These are phyloP conservation scores for Leptinotarsa peninsularis DNA, from an alignment of 2,888 invertebrate genomes.

Conservation along the genomic window DNA sequence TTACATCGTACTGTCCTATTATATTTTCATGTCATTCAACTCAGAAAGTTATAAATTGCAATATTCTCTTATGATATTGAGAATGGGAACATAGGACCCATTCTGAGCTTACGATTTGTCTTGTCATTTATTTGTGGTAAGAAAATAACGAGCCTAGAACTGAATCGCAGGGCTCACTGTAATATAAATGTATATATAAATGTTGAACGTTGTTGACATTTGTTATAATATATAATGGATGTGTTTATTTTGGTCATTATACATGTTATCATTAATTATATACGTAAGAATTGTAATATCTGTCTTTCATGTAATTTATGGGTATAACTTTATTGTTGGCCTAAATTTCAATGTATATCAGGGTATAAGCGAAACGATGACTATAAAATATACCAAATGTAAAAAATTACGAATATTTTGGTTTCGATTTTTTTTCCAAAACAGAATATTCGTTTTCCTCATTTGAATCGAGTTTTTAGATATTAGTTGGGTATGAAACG, in stretches of 20 bases:
- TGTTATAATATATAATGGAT: constrained; percentile 19
- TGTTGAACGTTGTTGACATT: constrained; percentile 25
- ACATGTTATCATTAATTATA: neutral
- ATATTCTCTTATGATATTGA: too few relatives aligned
- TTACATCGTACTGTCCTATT: too few relatives aligned
- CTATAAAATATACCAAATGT: constrained; percentile 17
- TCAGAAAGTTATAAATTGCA: too few relatives aligned
- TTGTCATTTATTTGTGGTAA: constrained; percentile 9
- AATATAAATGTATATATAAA: constrained; percentile 16
- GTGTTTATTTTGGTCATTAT: constrained; percentile 10
- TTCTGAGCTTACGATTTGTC: neutral
- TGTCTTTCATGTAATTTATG: neutral
- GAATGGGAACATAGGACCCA: neutral
- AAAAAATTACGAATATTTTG: neutral
- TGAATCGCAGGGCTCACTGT: constrained; percentile 27
- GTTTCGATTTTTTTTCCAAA: neutral
- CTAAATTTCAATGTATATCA: constrained; percentile 28
- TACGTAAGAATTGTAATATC: neutral
- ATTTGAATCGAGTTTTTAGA: neutral
- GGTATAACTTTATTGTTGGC: constrained; percentile 22
- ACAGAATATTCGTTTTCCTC: neutral
- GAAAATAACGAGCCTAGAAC: constrained; percentile 29
- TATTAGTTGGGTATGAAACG: neutral
- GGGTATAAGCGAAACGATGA: constrained; percentile 23
- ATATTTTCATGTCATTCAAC: too few relatives aligned